A percentile compares a stretch with the other conserved stretches of the same genome.
Evolutionary conservation across 2,888 invertebrate species (phyloP).

Genomic region (Heliconius cydno): DNA sequence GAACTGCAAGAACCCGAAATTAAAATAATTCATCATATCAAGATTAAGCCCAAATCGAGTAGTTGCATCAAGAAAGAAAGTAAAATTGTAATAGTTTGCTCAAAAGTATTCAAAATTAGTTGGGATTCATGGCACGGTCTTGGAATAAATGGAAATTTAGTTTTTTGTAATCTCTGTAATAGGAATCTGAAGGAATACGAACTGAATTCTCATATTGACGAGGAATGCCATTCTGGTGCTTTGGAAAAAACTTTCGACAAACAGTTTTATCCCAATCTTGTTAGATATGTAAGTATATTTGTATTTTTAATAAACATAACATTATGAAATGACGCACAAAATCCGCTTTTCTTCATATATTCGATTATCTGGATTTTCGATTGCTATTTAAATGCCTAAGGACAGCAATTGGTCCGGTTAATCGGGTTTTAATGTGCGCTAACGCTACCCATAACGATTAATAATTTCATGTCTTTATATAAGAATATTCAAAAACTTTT

Average conservation of each 20-base stretch:
- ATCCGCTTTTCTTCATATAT: no score
- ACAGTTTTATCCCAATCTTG: conserved; percentile 46
- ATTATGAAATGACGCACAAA: no score
- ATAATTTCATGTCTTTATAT: not conserved
- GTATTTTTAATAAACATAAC: not conserved
- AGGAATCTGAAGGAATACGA: conserved; percentile 38
- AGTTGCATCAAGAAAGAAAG: conserved; percentile 37
- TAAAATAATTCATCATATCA: conserved; percentile 34
- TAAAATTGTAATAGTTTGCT: conserved; percentile 46
- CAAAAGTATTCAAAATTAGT: conserved; percentile 45
- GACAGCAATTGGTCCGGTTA: no score
- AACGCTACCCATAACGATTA: not conserved
- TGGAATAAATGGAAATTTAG: conserved; percentile 20
- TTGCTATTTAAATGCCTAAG: not conserved
- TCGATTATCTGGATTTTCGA: no score
- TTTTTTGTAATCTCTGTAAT: conserved; percentile 47
- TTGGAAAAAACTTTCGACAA: conserved; percentile 43
- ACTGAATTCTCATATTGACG: conserved; percentile 38
- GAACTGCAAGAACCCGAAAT: conserved; percentile 43
- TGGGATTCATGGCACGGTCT: conserved; percentile 52
- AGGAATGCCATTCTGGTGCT: conserved; percentile 34
- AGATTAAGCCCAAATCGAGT: conserved; percentile 24
- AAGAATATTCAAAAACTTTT: not conserved
- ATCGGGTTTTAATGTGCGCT: not conserved
- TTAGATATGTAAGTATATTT: conserved; percentile 49